Base-by-base conservation (phyloP, 2,888 invertebrate genomes). In the Eupelmus urozonus region DNA sequence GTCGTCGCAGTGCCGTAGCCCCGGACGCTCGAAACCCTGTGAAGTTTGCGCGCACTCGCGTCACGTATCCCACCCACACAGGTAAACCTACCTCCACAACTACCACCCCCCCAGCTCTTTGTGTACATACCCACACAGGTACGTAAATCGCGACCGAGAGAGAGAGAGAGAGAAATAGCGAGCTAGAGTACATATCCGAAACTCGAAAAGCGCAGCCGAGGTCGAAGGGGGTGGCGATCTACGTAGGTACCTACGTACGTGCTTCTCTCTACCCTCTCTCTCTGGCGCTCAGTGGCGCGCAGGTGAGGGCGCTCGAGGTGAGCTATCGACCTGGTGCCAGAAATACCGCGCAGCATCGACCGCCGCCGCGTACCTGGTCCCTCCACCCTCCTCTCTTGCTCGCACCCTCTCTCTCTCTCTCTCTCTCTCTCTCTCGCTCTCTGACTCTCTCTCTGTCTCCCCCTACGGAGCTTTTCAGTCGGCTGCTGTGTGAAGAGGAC, bases 301-400 rank as follows among this genome's bases (percentile, higher is more conserved):
- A 84, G 82, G 82, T 81, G 83, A 82, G 82, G 78, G 83, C 82
- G 84, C 83, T 85, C 84, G 85, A 86, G 86, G 87, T 85, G 84
- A 85, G 85, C 82, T 89, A 89, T 89, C 89, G 89, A 90, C 89
- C 89, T 88, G 88, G 85, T 84, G 86, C 87, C 85, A 88, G 88
- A 88, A 88, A 89, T 89, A 88, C 88, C 87, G 88, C 84, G 89
- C 88, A 89, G 85, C 88, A 89, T 89, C 89, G 89, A 89, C 89
- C 89, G 87, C 81, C 76, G 18, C 20, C 53, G 65, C 62, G 78
- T 81, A 78, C 82, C 82, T 82, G 81, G 83, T 81, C 76, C 66
- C 77, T 81, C 69, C 23, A 1, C 74, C 23, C 60, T 60, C 76
- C 75, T 45, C 73, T 55, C 66, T 71, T 45, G 23, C 34, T 20